Conservation (phyloP, 2,113 vertebrate genomes). For the Triplophysa rosa region DNA sequence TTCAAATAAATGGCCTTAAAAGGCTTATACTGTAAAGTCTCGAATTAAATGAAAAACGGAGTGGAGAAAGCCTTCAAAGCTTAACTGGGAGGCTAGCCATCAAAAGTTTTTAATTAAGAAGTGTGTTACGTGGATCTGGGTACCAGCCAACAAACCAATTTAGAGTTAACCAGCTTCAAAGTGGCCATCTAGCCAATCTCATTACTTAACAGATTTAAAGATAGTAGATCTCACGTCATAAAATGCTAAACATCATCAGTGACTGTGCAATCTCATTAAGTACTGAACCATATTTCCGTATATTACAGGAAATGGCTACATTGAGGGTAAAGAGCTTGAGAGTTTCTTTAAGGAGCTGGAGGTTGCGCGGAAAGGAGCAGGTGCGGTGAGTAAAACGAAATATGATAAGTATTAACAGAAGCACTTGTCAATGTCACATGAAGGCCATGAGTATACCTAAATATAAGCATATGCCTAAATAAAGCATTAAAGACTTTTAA, state of each 20-base stretch:
- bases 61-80: constrained; percentile 61
- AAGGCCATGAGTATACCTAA: not conserved
- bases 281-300: constrained; percentile 7
- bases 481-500: no score
- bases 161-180: constrained; percentile 53
- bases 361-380: constrained; percentile 85
- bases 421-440: not conserved
- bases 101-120: constrained; percentile 72
- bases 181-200: constrained; percentile 26
- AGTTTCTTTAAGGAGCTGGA: constrained; percentile 96
- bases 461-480: not conserved
- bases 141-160: constrained; percentile 66
- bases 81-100: constrained; percentile 67
- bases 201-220: constrained; percentile 13
- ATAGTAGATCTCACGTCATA: constrained; percentile 2
- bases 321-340: constrained; percentile 97
- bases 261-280: not conserved
- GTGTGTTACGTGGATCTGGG: constrained; percentile 63
- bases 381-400: constrained; percentile 82
- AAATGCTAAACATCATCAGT: constrained; percentile 5
- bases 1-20: constrained; percentile 50
- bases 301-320: constrained; percentile 91
- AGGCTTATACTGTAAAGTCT: constrained; percentile 36
- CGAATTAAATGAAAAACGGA: constrained; percentile 58
- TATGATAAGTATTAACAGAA: not conserved